These are phyloP conservation scores for Tinea semifulvella DNA, from an alignment of 2,888 invertebrate species.

Conservation along the genomic window DNA sequence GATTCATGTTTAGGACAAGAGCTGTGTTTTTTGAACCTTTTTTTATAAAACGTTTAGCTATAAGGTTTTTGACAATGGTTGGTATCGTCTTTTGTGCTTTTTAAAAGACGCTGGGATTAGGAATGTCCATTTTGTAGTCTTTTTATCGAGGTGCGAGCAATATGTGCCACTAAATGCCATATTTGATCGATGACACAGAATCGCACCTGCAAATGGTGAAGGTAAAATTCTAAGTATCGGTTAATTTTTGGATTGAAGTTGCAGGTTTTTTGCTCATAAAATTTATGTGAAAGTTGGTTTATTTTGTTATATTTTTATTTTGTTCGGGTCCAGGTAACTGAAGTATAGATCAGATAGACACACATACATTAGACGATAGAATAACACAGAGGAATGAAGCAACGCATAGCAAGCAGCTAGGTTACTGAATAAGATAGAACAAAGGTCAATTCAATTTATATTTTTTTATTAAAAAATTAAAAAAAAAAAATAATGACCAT, in stretches of 20 bases:
- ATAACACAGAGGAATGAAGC: too few relatives aligned
- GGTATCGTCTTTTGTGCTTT: slow-evolving; percentile 49
- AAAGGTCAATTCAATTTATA: too few relatives aligned
- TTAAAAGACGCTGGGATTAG: slow-evolving; percentile 56
- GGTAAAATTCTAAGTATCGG: slow-evolving; percentile 11
- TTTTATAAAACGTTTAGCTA: slow-evolving; percentile 10
- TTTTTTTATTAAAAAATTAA: too few relatives aligned
- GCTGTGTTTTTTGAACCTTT: background rate
- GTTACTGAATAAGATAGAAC: too few relatives aligned
- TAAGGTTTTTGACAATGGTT: slow-evolving; percentile 5
- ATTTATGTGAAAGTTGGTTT: background rate
- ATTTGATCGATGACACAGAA: slow-evolving; percentile 44
- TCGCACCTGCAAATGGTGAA: slow-evolving; percentile 42
- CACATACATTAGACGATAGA: too few relatives aligned
- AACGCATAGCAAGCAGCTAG: too few relatives aligned
- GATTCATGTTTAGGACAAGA: slow-evolving; percentile 38
- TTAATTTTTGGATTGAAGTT: background rate
- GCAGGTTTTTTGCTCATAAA: background rate
- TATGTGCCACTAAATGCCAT: slow-evolving; percentile 48
- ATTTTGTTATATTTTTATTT: too few relatives aligned
- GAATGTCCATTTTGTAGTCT: slow-evolving; percentile 54
- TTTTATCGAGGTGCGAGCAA: slow-evolving; percentile 29
- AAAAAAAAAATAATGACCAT: too few relatives aligned
- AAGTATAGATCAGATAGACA: too few relatives aligned
- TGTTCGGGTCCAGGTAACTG: too few relatives aligned